Conservation (phyloP, 2,888 invertebrate species). For the Drosophila niveifrons region DNA sequence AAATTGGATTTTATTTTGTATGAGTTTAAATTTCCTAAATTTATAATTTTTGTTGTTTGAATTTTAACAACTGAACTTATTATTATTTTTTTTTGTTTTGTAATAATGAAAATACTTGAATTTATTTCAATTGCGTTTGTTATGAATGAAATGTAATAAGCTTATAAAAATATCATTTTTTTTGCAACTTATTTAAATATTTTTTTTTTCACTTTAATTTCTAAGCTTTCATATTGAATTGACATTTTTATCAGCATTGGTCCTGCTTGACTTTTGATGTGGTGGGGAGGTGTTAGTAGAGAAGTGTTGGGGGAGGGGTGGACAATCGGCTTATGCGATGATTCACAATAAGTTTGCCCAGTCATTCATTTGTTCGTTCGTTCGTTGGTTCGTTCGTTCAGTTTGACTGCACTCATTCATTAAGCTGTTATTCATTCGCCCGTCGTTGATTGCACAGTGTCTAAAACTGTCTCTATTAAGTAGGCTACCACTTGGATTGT, state of each 20-base stretch:
- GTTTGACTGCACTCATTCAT: constrained; percentile 45
- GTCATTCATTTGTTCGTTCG: not conserved
- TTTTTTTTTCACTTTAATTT: too few species aligned
- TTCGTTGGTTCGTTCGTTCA: constrained; percentile 7
- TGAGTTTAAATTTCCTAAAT: too few species aligned
- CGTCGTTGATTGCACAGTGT: constrained; percentile 45
- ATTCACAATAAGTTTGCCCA: constrained; percentile 27
- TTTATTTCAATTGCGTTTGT: too few species aligned
- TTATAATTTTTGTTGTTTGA: too few species aligned
- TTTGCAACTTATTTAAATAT: too few species aligned
- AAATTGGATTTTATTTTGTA: too few species aligned
- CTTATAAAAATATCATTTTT: too few species aligned
- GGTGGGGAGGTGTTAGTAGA: not conserved
- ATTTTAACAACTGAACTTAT: too few species aligned
- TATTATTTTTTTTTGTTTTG: too few species aligned
- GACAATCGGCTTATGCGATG: constrained; percentile 38
- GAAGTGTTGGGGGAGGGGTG: not conserved
- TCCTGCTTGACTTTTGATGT: not conserved
- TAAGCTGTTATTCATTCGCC: constrained; percentile 56
- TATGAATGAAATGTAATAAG: too few species aligned
- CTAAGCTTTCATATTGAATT: not conserved
- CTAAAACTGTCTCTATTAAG: constrained; percentile 32
- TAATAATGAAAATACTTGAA: too few species aligned
- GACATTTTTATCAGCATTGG: not conserved
- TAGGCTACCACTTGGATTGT: constrained; percentile 54